phyloP scores from a whole-genome alignment of 2,888 invertebrate genomes.

The Sialis lutaria region DNA sequence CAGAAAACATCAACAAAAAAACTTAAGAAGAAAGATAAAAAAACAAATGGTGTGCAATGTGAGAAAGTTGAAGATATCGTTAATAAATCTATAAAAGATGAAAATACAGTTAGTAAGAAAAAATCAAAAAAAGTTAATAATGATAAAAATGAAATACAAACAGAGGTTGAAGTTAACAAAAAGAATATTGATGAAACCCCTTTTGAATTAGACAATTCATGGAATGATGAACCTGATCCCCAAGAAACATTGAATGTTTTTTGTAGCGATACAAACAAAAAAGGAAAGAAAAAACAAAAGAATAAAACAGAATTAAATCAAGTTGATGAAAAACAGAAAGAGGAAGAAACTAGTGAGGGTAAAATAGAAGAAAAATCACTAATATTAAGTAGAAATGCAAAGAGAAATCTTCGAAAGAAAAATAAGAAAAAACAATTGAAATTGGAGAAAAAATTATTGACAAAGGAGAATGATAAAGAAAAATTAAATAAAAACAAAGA shows the following conservation, averaged over 20 bases:
- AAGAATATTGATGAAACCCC: too few species aligned
- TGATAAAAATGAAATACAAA: conserved; percentile 4
- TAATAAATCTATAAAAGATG: not conserved
- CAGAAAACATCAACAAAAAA: not conserved
- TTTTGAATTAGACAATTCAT: too few species aligned
- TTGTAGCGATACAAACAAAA: too few species aligned
- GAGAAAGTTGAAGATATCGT: not conserved
- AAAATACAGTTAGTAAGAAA: not conserved
- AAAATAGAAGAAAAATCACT: not conserved
- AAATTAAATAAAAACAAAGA: not conserved
- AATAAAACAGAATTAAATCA: too few species aligned
- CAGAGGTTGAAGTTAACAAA: too few species aligned
- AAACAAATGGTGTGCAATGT: not conserved
- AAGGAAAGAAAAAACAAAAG: too few species aligned
- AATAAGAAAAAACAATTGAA: not conserved
- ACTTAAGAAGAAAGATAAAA: not conserved
- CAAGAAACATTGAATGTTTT: too few species aligned
- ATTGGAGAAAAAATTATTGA: not conserved
- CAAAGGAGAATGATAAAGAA: not conserved
- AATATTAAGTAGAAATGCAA: not conserved
- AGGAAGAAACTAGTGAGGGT: not conserved
- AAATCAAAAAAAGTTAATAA: not conserved
- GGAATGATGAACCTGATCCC: too few species aligned
- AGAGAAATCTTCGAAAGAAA: not conserved
- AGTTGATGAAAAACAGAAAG: not conserved